Evolutionary conservation across 2,888 invertebrate genomes (phyloP).

Genomic region (Steinernema scapterisci): DNA sequence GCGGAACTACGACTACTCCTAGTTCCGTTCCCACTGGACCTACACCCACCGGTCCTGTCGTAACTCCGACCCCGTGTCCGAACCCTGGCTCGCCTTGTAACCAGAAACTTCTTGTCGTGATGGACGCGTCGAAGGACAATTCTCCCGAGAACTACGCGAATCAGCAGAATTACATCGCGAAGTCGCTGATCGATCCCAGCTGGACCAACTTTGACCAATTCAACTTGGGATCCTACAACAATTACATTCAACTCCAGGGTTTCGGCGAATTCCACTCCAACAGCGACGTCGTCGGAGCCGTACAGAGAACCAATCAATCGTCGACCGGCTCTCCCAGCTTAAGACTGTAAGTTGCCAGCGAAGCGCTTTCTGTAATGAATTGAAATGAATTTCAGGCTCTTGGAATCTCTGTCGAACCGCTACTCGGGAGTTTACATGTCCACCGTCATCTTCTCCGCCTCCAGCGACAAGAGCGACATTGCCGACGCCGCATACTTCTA

Average conservation of each 20-base stretch:
- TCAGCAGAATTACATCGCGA: neutral
- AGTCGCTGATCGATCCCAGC: neutral
- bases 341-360: neutral
- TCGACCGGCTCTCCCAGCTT: neutral
- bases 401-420: neutral
- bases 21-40: neutral
- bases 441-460: neutral
- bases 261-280: no score
- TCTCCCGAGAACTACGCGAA: neutral
- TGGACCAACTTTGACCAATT: conserved; percentile 24
- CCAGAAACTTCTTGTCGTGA: neutral
- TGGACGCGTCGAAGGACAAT: neutral
- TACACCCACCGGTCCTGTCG: neutral
- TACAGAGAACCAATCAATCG: neutral
- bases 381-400: neutral
- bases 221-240: neutral
- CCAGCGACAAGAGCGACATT: neutral
- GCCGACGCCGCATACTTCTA: neutral
- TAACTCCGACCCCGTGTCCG: neutral
- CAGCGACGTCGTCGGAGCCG: neutral
- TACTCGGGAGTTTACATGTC: neutral
- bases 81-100: neutral
- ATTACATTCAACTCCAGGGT: no score
- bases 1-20: neutral
- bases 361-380: neutral